These are phyloP conservation scores for Mixornis gularis DNA, from an alignment of 2,113 vertebrate genomes.

Conservation along the genomic window DNA sequence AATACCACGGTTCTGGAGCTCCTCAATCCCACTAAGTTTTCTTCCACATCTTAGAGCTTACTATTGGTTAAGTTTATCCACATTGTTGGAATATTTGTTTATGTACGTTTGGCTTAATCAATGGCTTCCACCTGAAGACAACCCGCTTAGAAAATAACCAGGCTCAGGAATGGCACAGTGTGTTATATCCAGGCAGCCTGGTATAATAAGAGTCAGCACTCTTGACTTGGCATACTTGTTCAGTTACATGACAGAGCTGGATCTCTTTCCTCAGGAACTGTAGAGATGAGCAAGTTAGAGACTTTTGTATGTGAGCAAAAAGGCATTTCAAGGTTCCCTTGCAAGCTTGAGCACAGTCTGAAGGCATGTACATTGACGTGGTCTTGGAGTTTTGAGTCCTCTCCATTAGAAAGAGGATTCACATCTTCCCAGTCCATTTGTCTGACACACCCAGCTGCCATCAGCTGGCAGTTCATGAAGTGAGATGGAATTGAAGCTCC, in stretches of 20 bases:
- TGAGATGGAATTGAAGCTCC: background rate
- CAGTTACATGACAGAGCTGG: background rate
- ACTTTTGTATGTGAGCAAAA: background rate
- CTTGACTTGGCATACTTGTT: background rate
- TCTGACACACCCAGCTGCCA: background rate
- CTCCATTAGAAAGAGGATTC: background rate
- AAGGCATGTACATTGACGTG: background rate
- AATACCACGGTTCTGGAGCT: background rate
- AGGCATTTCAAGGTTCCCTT: background rate
- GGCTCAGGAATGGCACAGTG: background rate
- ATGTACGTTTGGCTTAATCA: background rate
- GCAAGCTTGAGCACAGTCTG: background rate
- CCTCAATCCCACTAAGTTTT: background rate
- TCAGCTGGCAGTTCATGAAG: background rate
- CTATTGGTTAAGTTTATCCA: background rate
- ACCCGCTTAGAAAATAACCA: background rate
- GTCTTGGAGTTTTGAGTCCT: background rate
- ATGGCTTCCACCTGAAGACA: background rate
- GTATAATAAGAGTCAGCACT: background rate
- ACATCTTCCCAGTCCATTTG: background rate
- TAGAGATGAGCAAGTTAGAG: background rate
- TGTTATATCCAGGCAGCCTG: background rate
- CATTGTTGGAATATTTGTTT: background rate
- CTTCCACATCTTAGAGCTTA: background rate
- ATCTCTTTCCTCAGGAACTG: background rate